Conservation (phyloP, 2,888 invertebrate genomes). For the Drosophila fulvimacula region DNA sequence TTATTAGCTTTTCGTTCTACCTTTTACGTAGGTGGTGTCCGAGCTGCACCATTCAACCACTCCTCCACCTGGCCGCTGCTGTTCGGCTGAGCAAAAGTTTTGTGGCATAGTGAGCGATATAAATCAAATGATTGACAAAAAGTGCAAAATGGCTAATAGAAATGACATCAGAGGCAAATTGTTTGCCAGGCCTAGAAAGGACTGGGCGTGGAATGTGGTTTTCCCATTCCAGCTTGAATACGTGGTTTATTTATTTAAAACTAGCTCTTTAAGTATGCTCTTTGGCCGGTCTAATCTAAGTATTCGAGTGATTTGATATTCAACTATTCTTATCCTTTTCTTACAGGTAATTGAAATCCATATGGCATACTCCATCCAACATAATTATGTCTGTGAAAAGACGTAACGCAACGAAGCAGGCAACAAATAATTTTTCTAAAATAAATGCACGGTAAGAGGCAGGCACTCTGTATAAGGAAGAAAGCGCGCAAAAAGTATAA, state of each 20-base stretch:
- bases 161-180: conserved; percentile 46
- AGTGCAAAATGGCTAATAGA: conserved; percentile 65
- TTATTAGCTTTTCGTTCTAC: conserved; percentile 20
- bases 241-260: neutral
- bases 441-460: conserved; percentile 65
- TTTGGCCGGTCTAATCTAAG: neutral
- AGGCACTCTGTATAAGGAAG: conserved; percentile 48
- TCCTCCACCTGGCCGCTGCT: neutral
- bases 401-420: conserved; percentile 35
- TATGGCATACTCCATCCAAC: conserved; percentile 14
- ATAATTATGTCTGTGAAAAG: conserved; percentile 19
- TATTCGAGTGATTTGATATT: neutral
- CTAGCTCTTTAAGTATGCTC: neutral
- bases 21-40: neutral
- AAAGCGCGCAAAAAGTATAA: conserved; percentile 57
- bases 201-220: neutral
- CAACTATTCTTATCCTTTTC: neutral
- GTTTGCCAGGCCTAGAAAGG: neutral
- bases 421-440: conserved; percentile 52
- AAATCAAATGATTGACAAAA: conserved; percentile 73
- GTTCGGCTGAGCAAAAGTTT: conserved; percentile 19
- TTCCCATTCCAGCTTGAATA: neutral
- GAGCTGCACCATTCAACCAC: neutral
- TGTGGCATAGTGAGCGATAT: conserved; percentile 47
- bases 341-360: conserved; percentile 30